Conservation (phyloP, 2,113 vertebrate species). For the Rhadina sibilatrix region DNA sequence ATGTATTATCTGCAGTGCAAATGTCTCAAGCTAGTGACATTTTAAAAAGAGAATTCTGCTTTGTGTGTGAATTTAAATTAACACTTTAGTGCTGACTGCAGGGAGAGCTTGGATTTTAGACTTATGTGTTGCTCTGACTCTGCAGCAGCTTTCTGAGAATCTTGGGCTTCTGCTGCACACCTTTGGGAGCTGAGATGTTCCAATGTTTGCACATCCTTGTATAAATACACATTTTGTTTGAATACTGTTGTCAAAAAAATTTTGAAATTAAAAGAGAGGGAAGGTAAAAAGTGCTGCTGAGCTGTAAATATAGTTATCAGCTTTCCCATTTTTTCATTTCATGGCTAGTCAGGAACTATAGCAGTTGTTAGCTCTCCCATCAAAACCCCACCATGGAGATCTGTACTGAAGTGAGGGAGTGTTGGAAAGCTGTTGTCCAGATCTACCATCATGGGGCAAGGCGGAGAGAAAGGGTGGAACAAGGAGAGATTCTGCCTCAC, state of each 20-base stretch:
- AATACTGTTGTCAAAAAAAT: neutral
- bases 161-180: neutral
- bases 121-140: neutral
- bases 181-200: neutral
- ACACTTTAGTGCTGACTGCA: neutral
- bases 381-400: neutral
- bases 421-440: neutral
- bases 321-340: neutral
- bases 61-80: neutral
- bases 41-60: neutral
- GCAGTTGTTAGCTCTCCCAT: neutral
- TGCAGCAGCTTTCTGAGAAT: neutral
- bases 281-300: neutral
- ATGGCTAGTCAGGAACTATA: neutral
- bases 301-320: neutral
- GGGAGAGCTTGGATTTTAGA: neutral
- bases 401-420: neutral
- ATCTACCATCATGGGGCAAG: neutral
- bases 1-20: constrained; percentile 17
- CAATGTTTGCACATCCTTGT: neutral
- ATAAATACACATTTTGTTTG: neutral
- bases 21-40: neutral
- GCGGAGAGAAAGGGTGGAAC: neutral
- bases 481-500: neutral
- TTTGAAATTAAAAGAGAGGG: neutral